Percentiles rank a stretch among this genome's conserved stretches.
Conservation (phyloP, 2,888 invertebrate species). For the Aporophyla nigra region DNA sequence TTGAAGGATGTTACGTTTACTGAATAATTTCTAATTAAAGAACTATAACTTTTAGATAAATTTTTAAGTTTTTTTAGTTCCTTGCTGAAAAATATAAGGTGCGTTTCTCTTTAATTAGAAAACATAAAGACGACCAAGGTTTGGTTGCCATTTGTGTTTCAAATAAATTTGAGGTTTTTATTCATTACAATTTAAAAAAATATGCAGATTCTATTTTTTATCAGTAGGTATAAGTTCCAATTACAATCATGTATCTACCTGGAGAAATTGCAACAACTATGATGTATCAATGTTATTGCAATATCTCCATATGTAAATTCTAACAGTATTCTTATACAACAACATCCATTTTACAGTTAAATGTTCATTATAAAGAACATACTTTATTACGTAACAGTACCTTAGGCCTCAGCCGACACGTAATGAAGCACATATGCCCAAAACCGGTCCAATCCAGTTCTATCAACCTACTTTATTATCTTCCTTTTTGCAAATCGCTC, state of each 20-base stretch:
- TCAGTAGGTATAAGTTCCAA: background rate
- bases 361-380: slow-evolving; percentile 18
- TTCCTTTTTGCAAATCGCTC: slow-evolving; percentile 85
- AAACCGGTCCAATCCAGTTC: slow-evolving; percentile 79
- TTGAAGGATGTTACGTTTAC: slow-evolving; percentile 35
- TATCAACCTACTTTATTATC: slow-evolving; percentile 86
- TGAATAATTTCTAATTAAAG: slow-evolving; percentile 51
- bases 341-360: slow-evolving; percentile 30
- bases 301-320: slow-evolving; percentile 23
- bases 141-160: background rate
- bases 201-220: background rate
- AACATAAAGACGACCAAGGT: too few species aligned
- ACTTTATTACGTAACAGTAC: slow-evolving; percentile 57
- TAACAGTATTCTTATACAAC: slow-evolving; percentile 19
- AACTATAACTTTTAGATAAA: slow-evolving; percentile 31
- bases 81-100: background rate
- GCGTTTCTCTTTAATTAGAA: too few species aligned
- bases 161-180: background rate
- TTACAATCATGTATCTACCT: background rate
- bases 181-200: background rate
- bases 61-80: background rate
- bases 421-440: slow-evolving; percentile 71
- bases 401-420: slow-evolving; percentile 64
- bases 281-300: background rate
- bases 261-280: too few species aligned